These are phyloP conservation scores for Brachymystax lenok DNA, from an alignment of 2,797 vertebrate genomes.

Conservation along the genomic window DNA sequence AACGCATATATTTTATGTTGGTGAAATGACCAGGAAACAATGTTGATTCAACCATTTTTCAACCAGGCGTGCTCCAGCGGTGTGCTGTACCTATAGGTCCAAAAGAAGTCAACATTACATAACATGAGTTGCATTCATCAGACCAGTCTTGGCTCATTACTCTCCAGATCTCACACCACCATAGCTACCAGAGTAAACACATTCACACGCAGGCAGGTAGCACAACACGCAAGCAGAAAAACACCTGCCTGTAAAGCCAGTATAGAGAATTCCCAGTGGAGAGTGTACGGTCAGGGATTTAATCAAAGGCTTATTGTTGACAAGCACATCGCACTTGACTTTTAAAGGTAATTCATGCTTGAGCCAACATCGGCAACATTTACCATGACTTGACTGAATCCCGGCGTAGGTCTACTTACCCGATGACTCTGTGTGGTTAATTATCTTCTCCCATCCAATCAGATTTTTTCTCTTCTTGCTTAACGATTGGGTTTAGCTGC, in stretches of 20 bases:
- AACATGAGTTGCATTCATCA: constrained; percentile 51
- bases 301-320: background rate
- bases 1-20: no score
- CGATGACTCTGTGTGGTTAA: background rate
- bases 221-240: constrained; percentile 44
- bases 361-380: no score
- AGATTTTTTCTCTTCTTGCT: constrained; percentile 14
- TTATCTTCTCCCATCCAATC: background rate
- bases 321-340: background rate
- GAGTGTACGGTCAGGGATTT: constrained; percentile 22
- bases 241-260: constrained; percentile 13
- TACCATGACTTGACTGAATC: no score
- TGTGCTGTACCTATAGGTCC: background rate
- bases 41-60: no score
- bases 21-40: no score
- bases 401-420: constrained; percentile 26
- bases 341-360: background rate
- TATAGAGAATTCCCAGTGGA: constrained; percentile 52
- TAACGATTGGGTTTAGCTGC: constrained; percentile 16
- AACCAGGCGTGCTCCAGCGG: background rate
- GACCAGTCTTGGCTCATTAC: constrained; percentile 59
- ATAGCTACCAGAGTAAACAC: constrained; percentile 60
- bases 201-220: background rate
- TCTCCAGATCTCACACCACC: constrained; percentile 58
- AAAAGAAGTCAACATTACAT: constrained; percentile 34